Conservation (phyloP, 1,140 invertebrate genomes). For the Alviniconcha marisindica region DNA sequence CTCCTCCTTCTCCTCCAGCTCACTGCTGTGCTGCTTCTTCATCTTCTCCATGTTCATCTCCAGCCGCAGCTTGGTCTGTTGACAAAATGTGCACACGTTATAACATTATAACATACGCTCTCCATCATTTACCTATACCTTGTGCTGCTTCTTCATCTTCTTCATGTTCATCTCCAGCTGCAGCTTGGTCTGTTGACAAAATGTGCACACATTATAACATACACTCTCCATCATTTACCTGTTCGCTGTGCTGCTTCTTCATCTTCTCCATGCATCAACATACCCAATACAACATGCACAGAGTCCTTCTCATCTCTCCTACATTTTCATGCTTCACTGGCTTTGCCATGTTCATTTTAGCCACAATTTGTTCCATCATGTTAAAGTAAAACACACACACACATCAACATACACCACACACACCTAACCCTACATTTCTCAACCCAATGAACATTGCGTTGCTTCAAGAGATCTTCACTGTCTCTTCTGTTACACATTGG, state of each 20-base stretch:
- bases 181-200: conserved; percentile 83
- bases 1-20: conserved; percentile 92
- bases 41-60: conserved; percentile 95
- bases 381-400: conserved; percentile 16
- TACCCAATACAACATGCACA: too few relatives aligned
- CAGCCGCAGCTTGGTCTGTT: conserved; percentile 86
- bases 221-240: too few relatives aligned
- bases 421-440: not conserved
- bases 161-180: conserved; percentile 94
- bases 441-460: too few relatives aligned
- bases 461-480: too few relatives aligned
- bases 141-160: conserved; percentile 88
- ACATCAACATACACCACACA: not conserved
- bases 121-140: too few relatives aligned
- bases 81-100: not conserved
- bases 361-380: too few relatives aligned
- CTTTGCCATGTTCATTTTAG: too few relatives aligned
- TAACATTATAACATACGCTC: not conserved
- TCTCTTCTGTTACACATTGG: too few relatives aligned
- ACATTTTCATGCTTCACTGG: too few relatives aligned
- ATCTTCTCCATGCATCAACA: conserved; percentile 92
- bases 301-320: too few relatives aligned
- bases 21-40: conserved; percentile 88
- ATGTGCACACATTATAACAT: not conserved
- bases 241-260: conserved; percentile 87